A percentile compares a stretch with the other conserved stretches of the same genome.
Evolutionary conservation across 2,888 invertebrate species (phyloP).

Genomic region (Papilio protenor): DNA sequence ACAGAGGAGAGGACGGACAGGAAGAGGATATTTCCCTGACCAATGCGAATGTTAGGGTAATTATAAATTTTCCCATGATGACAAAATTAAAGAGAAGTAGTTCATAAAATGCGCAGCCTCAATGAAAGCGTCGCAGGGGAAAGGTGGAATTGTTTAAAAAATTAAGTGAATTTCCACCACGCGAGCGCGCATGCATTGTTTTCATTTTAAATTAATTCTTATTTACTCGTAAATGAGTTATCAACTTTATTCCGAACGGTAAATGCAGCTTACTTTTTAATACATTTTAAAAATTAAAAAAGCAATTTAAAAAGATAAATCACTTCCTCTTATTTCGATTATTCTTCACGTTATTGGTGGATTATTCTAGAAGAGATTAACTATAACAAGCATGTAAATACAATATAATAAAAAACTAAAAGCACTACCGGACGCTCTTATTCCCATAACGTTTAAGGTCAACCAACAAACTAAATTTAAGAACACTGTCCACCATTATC

Average conservation of each 20-base stretch:
- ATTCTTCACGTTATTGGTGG: no score
- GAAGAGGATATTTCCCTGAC: background rate
- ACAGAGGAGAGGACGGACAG: no score
- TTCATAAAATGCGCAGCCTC: background rate
- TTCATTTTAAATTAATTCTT: slow-evolving; percentile 43
- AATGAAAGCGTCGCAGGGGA: slow-evolving; percentile 10
- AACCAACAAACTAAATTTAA: background rate
- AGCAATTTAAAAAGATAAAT: background rate
- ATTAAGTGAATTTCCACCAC: slow-evolving; percentile 42
- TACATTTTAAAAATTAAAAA: background rate
- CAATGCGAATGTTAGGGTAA: background rate
- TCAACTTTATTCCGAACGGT: background rate
- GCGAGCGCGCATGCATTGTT: slow-evolving; percentile 34
- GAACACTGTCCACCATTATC: background rate
- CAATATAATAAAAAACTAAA: no score
- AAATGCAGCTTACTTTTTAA: background rate
- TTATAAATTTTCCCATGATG: background rate
- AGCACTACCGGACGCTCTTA: no score
- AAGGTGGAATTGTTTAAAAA: slow-evolving; percentile 34
- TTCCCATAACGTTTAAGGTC: background rate
- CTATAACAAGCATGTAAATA: no score
- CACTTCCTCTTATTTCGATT: background rate
- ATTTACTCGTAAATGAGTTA: slow-evolving; percentile 41
- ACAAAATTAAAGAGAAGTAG: background rate
- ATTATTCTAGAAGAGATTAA: no score